Percentiles rank a stretch among this genome's conserved stretches.
Conservation (phyloP, 2,113 vertebrate genomes). For the Pachypanchax playfairii region DNA sequence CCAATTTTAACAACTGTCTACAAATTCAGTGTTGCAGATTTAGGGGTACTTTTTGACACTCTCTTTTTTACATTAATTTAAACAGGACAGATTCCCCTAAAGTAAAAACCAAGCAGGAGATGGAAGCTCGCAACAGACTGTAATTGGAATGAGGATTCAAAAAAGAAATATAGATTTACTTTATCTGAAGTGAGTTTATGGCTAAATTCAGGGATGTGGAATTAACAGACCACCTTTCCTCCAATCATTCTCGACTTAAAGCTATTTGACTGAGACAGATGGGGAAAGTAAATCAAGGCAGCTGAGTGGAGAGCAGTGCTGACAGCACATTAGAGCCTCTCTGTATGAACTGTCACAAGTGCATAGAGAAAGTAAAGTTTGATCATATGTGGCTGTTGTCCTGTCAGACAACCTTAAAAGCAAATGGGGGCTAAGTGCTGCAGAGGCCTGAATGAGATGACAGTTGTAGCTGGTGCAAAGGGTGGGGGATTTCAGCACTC, state of each 20-base stretch:
- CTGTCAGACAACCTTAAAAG: constrained; percentile 84
- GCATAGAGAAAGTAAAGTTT: constrained; percentile 78
- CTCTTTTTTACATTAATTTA: constrained; percentile 2
- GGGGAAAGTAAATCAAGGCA: constrained; percentile 80
- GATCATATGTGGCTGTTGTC: constrained; percentile 79
- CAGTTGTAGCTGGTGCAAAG: constrained; percentile 68
- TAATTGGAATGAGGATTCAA: constrained; percentile 10
- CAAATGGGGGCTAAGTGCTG: constrained; percentile 83
- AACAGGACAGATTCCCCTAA: not conserved
- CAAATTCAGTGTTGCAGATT: constrained; percentile 10
- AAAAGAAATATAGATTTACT: constrained; percentile 22
- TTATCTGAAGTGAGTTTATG: constrained; percentile 23
- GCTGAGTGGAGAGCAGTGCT: constrained; percentile 78
- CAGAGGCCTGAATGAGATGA: constrained; percentile 75
- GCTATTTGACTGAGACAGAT: constrained; percentile 77
- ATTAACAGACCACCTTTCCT: constrained; percentile 61
- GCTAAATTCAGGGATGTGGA: constrained; percentile 52
- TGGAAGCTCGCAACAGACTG: constrained; percentile 6
- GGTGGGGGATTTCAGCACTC: constrained; percentile 66
- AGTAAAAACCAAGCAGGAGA: not conserved
- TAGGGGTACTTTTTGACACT: not conserved
- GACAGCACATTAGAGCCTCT: constrained; percentile 83
- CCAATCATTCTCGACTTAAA: constrained; percentile 57
- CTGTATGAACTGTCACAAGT: constrained; percentile 80
- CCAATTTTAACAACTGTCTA: not conserved